phyloP scores from a whole-genome alignment of 2,113 vertebrate genomes.

The Tragelaphus strepsiceros region DNA sequence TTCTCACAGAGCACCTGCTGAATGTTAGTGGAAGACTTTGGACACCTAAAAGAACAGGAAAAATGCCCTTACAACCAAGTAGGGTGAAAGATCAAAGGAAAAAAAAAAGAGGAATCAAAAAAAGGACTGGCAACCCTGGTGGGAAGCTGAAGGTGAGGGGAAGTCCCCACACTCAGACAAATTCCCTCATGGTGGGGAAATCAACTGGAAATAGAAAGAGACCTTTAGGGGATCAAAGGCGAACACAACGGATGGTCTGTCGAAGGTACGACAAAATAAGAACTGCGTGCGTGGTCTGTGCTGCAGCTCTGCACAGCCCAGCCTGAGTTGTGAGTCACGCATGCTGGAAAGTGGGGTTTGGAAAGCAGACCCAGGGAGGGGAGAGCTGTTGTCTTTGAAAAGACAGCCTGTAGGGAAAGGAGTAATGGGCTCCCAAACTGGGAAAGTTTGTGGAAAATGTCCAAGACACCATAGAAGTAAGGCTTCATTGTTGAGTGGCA shows the following conservation, averaged over 20 bases:
- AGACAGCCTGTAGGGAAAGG: neutral
- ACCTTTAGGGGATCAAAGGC: neutral
- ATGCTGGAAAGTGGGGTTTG: neutral
- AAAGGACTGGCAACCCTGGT: neutral
- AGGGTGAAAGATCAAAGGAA: neutral
- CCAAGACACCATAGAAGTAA: neutral
- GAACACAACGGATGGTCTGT: neutral
- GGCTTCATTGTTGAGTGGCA: neutral
- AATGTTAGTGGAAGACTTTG: neutral
- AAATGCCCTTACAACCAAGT: neutral
- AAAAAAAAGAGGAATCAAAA: neutral
- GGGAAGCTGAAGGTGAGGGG: neutral
- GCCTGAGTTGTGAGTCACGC: neutral
- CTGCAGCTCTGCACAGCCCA: neutral
- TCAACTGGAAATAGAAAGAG: neutral
- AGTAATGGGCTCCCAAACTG: neutral
- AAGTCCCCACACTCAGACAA: neutral
- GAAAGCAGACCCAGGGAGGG: neutral
- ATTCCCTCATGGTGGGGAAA: neutral
- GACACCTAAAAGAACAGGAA: neutral
- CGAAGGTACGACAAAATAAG: neutral
- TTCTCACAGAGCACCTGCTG: neutral
- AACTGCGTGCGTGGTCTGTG: accelerated
- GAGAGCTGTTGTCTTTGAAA: neutral
- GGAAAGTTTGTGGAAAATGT: neutral